Percentiles rank a stretch among this genome's conserved stretches.
Evolutionary conservation across 2,888 invertebrate species (phyloP).

Genomic region (Drosophila limbata): DNA sequence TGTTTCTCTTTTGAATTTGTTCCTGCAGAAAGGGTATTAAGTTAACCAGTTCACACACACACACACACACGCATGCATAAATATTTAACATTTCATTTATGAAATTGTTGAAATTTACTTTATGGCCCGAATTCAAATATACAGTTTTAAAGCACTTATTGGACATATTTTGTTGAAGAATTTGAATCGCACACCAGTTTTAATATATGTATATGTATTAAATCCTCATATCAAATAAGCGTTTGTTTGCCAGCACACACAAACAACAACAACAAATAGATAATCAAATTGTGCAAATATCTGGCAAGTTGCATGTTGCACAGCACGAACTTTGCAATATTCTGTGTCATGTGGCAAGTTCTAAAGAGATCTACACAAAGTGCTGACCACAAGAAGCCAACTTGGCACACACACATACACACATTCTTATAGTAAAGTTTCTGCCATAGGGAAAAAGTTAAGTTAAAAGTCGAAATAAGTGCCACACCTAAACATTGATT

Average conservation of each 20-base stretch:
- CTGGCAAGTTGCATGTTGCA: constrained; percentile 46
- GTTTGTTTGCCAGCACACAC: constrained; percentile 40
- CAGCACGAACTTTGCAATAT: constrained; percentile 61
- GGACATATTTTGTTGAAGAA: constrained; percentile 25
- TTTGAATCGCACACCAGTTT: constrained; percentile 37
- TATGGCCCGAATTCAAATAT: constrained; percentile 30
- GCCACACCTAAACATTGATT: constrained; percentile 20
- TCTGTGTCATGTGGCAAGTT: constrained; percentile 44
- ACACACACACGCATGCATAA: constrained; percentile 25
- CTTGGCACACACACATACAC: constrained; percentile 31
- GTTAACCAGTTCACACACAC: constrained; percentile 37
- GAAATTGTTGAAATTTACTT: constrained; percentile 55
- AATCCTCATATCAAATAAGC: constrained; percentile 59
- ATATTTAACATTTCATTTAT: constrained; percentile 62
- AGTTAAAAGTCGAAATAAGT: constrained; percentile 36
- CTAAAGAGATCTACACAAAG: constrained; percentile 28
- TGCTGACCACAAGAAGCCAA: constrained; percentile 55
- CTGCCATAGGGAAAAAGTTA: constrained; percentile 65
- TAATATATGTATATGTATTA: constrained; percentile 25
- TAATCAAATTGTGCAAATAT: constrained; percentile 73
- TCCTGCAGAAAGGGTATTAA: constrained; percentile 29
- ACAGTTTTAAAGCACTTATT: constrained; percentile 9
- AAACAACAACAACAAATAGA: constrained; percentile 54
- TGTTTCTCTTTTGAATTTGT: constrained; percentile 36
- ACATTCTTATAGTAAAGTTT: constrained; percentile 18